Percentiles rank a stretch among this genome's conserved stretches.
Conservation (phyloP, 2,113 vertebrate species). For the Xenopus laevis region DNA sequence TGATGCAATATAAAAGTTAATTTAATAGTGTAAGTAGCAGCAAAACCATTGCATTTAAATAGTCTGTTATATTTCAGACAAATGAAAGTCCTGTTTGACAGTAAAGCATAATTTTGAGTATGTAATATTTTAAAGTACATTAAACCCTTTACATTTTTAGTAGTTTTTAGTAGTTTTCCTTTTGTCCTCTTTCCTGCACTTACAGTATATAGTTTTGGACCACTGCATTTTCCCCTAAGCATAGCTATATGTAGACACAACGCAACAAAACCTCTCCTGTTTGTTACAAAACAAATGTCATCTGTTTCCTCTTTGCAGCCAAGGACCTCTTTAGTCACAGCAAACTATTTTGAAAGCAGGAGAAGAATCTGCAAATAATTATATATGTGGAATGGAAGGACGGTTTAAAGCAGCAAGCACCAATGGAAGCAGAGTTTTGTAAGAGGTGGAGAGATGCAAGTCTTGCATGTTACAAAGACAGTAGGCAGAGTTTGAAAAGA, state of each 20-base stretch:
- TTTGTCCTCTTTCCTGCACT: too few species aligned
- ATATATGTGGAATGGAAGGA: conserved; percentile 30
- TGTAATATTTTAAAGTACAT: too few species aligned
- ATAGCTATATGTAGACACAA: neutral
- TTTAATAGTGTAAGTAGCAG: too few species aligned
- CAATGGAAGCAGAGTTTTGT: neutral
- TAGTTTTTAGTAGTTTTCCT: too few species aligned
- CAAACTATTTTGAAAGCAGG: conserved; percentile 26
- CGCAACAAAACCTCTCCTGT: conserved; percentile 10
- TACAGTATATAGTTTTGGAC: too few species aligned
- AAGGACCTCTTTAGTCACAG: neutral
- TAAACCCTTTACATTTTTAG: too few species aligned
- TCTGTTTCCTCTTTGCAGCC: conserved; percentile 25
- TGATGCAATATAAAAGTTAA: too few species aligned
- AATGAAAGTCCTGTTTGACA: too few species aligned
- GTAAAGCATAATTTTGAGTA: too few species aligned
- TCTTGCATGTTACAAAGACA: conserved; percentile 4
- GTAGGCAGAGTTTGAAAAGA: conserved; percentile 9
- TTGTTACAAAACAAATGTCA: conserved; percentile 20
- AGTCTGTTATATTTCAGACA: too few species aligned
- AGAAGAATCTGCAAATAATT: conserved; percentile 31
- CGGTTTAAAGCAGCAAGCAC: neutral
- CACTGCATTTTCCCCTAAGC: too few species aligned
- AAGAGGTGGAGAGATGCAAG: neutral
- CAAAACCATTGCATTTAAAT: too few species aligned